These are phyloP conservation scores for Bugulina stolonifera DNA, from an alignment of 2,888 invertebrate species.

Conservation along the genomic window DNA sequence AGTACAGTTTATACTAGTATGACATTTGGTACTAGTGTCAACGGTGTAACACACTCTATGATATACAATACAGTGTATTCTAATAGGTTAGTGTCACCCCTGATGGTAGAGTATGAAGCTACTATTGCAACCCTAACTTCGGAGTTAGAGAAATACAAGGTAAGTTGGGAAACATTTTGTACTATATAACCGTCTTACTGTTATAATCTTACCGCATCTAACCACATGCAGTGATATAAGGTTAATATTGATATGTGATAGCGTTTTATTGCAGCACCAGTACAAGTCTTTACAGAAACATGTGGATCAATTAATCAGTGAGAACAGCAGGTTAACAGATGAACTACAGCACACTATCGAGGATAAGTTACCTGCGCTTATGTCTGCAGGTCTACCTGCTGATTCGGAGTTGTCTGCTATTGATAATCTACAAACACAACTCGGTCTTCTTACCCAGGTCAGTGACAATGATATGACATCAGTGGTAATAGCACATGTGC, in stretches of 20 bases:
- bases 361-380: constrained; percentile 8
- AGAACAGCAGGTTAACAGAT: constrained; percentile 29
- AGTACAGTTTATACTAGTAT: too few species aligned
- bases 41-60: too few species aligned
- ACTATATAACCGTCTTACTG: background rate
- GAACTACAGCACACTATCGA: constrained; percentile 16
- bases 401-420: constrained; percentile 21
- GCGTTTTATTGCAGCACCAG: constrained; percentile 29
- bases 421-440: constrained; percentile 22
- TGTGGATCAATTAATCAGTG: constrained; percentile 28
- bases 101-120: constrained; percentile 58
- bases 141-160: constrained; percentile 32
- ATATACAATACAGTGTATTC: too few species aligned
- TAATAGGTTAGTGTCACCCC: constrained; percentile 45
- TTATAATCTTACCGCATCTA: background rate
- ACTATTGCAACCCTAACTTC: constrained; percentile 30
- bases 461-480: background rate
- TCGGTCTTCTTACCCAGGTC: background rate
- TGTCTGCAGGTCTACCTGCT: background rate
- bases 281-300: constrained; percentile 24
- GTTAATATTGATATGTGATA: too few species aligned
- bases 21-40: too few species aligned
- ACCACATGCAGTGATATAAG: too few species aligned
- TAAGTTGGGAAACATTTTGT: too few species aligned
- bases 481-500: too few species aligned